phyloP scores from a whole-genome alignment of 2,113 vertebrate genomes.

The Jaculus jaculus region DNA sequence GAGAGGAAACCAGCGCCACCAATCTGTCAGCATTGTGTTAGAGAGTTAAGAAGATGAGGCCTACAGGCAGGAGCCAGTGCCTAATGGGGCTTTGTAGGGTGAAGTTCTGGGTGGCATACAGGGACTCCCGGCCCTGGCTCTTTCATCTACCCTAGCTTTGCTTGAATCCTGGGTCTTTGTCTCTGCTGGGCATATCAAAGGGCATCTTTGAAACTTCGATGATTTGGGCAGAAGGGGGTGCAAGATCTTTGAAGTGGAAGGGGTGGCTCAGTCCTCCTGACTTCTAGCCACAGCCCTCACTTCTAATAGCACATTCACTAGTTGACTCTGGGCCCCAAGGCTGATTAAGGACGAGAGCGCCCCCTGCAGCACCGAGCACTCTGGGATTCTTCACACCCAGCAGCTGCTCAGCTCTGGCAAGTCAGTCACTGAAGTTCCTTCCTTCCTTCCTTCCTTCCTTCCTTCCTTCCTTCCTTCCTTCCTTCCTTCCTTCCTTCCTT shows the following conservation, averaged over 20 bases:
- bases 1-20: conserved; percentile 53
- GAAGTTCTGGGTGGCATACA: neutral
- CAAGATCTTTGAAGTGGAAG: conserved; percentile 18
- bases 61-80: neutral
- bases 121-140: neutral
- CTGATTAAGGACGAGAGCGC: neutral
- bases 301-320: conserved; percentile 7
- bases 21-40: conserved; percentile 52
- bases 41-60: conserved; percentile 17
- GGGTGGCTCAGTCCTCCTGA: neutral
- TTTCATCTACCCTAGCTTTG: conserved; percentile 41
- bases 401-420: neutral
- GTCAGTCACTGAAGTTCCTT: neutral
- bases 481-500: neutral
- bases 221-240: neutral
- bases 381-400: neutral
- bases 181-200: neutral
- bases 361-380: neutral
- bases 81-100: neutral
- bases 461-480: neutral
- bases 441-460: neutral
- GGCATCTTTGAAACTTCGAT: neutral
- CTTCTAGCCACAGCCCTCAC: conserved; percentile 25
- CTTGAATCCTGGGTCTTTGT: neutral
- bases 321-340: neutral